Percentiles rank a stretch among this genome's conserved stretches.
Evolutionary conservation across 2,888 invertebrate species (phyloP).

Genomic region (Trimorus sp.): DNA sequence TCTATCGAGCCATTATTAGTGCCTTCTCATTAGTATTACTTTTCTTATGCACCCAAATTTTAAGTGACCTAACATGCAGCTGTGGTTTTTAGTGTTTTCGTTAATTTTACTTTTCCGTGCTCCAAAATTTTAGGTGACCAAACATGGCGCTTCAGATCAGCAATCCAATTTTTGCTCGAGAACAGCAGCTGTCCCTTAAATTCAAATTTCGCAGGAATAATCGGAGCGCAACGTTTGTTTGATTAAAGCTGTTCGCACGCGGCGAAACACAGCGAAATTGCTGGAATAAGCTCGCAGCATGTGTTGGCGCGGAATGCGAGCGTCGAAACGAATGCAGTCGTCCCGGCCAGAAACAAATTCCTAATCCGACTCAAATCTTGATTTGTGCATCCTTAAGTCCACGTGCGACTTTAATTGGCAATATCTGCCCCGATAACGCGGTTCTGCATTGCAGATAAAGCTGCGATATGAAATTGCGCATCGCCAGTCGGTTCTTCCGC

Average conservation of each 20-base stretch:
- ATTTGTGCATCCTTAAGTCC: background rate
- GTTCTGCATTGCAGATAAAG: no score
- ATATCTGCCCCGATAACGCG: no score
- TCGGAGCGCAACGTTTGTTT: constrained; percentile 16
- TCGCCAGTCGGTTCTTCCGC: no score
- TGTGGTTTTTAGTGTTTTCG: no score
- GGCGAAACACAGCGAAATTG: constrained; percentile 16
- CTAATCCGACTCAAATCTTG: background rate
- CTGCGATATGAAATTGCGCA: no score
- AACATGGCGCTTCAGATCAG: no score
- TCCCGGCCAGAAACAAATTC: background rate
- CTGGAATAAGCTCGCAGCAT: constrained; percentile 14
- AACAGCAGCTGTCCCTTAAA: constrained; percentile 10
- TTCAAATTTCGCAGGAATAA: constrained; percentile 24
- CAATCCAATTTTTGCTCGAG: background rate
- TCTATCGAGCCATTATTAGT: no score
- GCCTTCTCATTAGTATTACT: no score
- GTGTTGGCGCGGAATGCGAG: constrained; percentile 5
- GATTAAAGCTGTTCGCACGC: constrained; percentile 34
- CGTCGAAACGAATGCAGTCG: background rate
- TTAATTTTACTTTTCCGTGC: background rate
- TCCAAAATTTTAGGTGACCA: background rate
- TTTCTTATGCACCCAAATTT: no score
- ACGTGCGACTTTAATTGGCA: no score
- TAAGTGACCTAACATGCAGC: no score